Percentiles rank a stretch among this genome's conserved stretches.
Evolutionary conservation across 2,797 vertebrate genomes (phyloP).

Genomic region (Tolypeutes matacus): DNA sequence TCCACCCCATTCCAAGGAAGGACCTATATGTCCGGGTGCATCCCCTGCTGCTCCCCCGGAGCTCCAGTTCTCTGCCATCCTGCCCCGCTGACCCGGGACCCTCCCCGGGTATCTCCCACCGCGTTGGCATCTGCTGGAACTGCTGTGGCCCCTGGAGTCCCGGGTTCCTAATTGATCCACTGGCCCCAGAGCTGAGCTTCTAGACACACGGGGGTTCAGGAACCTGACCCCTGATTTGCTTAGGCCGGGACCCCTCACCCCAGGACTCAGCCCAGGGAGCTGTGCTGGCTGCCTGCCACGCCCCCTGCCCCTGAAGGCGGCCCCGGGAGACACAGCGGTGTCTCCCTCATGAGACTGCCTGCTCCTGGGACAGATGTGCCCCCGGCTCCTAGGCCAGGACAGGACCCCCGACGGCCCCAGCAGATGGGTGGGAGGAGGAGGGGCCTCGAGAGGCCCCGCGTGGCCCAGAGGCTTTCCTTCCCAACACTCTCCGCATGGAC

Average conservation of each 20-base stretch:
- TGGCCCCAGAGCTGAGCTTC: accelerated
- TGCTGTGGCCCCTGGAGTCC: accelerated
- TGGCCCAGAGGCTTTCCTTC: accelerated
- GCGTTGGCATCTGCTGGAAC: not conserved
- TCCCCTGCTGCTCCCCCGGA: accelerated
- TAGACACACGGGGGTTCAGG: not conserved
- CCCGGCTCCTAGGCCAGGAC: no score
- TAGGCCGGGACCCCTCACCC: accelerated
- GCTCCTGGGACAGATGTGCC: no score
- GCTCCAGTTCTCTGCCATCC: accelerated
- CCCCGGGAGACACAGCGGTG: no score
- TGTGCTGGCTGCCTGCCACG: accelerated
- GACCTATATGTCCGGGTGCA: accelerated
- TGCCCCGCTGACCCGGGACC: not conserved
- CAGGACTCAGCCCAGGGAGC: not conserved
- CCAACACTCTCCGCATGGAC: not conserved
- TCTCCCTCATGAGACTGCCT: no score
- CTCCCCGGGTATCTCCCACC: accelerated
- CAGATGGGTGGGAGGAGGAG: accelerated
- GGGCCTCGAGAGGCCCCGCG: accelerated
- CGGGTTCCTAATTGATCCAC: accelerated
- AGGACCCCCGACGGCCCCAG: accelerated
- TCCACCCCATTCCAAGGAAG: accelerated
- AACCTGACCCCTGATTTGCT: accelerated
- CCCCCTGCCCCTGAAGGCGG: accelerated